These are phyloP conservation scores for Limanda limanda DNA, from an alignment of 2,113 vertebrate species.

Conservation along the genomic window DNA sequence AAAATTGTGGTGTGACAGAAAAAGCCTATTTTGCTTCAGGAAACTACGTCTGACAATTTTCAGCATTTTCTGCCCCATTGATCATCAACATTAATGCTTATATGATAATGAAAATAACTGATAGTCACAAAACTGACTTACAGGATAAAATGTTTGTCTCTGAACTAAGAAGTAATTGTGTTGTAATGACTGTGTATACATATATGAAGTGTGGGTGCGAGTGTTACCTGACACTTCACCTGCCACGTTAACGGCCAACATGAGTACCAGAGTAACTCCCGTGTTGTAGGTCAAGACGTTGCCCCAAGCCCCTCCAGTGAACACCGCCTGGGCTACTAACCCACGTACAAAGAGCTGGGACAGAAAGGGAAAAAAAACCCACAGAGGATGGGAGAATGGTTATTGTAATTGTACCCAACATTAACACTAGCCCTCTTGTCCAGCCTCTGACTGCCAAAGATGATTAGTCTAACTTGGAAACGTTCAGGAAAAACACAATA, in stretches of 20 bases:
- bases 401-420: conserved; percentile 69
- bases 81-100: no score
- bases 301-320: conserved; percentile 86
- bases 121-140: no score
- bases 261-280: conserved; percentile 91
- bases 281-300: conserved; percentile 84
- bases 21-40: no score
- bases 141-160: no score
- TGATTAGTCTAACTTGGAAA: conserved; percentile 60
- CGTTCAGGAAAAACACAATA: background rate
- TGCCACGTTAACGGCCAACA: conserved; percentile 88
- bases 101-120: no score
- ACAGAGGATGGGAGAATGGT: conserved; percentile 60
- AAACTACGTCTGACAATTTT: no score
- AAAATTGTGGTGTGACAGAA: background rate
- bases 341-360: conserved; percentile 93
- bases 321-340: conserved; percentile 89
- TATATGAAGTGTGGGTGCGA: no score
- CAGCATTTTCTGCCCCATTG: no score
- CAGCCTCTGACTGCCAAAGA: conserved; percentile 58
- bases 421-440: conserved; percentile 72
- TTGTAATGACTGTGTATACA: background rate
- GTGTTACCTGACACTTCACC: conserved; percentile 94
- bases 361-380: conserved; percentile 43
- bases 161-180: background rate